Base-by-base conservation (phyloP, 2,888 invertebrate genomes). In the Gibbula magus region DNA sequence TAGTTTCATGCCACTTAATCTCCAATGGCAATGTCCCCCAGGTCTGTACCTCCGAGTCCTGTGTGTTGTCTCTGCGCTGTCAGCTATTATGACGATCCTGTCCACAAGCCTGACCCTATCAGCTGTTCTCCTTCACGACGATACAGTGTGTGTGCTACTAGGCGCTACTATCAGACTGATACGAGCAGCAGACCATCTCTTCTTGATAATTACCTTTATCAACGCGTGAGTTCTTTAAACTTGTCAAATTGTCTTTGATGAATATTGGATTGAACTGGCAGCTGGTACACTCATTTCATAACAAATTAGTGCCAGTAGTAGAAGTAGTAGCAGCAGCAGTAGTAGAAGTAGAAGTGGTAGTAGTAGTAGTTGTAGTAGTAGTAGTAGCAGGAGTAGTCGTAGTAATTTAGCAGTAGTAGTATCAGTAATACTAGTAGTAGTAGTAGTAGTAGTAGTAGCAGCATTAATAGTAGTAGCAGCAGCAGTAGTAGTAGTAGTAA, bases 401-500 rank as follows among this genome's bases (percentile, higher is more conserved):
- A 13, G 18, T 2, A 7, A 1, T 39, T 32, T 22, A 61, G 45
- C 25, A 53, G 45, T 56, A 66, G 56, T 22, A 39, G 39, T 32
- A 52, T 35, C 16, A 22, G 51, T 22, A 75, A 20, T 35, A 39
- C 4, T 13, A 13, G 75, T 22, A 73, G 53, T 22, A 61, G 61
- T 54, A 75, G 75, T 20, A 79, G 75, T n/a, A 54, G 75, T 22
- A 79, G 61, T 32, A 56, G 61, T 35, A 73, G 73, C 3, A 75
- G 61, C n/a, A 75, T 56, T 35, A 75, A 56, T 22, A 79, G 75
- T 35, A 75, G 61, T 75, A 75, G 79, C 20, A 75, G 61, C 20
- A 75, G 61, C 39, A 75, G 79, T 56, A 56, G 61, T 45, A 79
- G 61, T 56, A 73, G 70, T 73, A 78, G 70, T 78, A 78, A 70